Conservation (phyloP, 2,113 vertebrate genomes). For the Sinocyclocheilus rhinocerous region DNA sequence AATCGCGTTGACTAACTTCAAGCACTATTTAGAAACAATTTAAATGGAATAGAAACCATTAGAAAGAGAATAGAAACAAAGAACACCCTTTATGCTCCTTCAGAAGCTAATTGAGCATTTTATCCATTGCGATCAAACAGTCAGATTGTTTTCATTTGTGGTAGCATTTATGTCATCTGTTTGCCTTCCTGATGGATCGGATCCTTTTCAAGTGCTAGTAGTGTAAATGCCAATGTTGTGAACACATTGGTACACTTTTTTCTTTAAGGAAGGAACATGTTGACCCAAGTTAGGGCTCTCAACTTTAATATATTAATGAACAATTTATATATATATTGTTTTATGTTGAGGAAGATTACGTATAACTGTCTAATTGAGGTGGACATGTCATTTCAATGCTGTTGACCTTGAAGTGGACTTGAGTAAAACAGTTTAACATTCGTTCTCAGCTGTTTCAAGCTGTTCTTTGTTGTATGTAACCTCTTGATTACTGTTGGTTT, state of each 20-base stretch:
- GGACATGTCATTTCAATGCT: background rate
- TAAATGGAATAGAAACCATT: constrained; percentile 14
- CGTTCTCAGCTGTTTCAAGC: constrained; percentile 1
- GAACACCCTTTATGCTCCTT: constrained; percentile 23
- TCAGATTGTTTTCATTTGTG: constrained; percentile 30
- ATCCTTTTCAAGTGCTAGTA: constrained; percentile 22
- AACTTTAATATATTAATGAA: background rate
- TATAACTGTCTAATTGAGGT: constrained; percentile 21
- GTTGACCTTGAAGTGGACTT: constrained; percentile 7
- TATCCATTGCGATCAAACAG: constrained; percentile 25
- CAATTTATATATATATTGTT: too few relatives aligned
- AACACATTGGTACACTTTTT: background rate
- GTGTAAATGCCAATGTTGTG: constrained; percentile 23
- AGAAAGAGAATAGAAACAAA: background rate
- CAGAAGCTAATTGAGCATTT: constrained; percentile 31
- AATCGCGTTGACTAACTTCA: constrained; percentile 25
- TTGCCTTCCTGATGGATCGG: constrained; percentile 32
- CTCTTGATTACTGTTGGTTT: constrained; percentile 37
- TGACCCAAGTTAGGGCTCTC: background rate
- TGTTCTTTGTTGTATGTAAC: constrained; percentile 12
- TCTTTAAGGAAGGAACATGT: constrained; percentile 2
- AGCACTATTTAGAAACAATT: constrained; percentile 25
- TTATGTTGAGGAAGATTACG: background rate
- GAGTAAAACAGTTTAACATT: background rate
- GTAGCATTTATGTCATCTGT: constrained; percentile 36